phyloP scores from a whole-genome alignment of 2,113 vertebrate genomes.

The Chaetodon trifascialis region DNA sequence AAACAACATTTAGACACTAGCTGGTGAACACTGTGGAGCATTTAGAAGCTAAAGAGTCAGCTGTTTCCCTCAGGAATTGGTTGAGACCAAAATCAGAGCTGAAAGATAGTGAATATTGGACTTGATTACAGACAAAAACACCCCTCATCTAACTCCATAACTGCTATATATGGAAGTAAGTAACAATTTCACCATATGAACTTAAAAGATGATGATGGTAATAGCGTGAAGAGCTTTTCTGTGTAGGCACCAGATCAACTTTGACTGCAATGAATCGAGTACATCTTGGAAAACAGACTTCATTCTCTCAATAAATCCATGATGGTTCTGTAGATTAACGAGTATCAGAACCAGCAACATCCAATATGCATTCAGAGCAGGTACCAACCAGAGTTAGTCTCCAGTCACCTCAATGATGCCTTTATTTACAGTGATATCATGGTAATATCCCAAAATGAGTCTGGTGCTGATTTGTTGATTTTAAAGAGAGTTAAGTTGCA shows the following conservation, averaged over 20 bases:
- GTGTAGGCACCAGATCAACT: neutral
- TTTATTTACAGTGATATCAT: conserved; percentile 2
- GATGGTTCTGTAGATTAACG: neutral
- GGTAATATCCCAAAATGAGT: neutral
- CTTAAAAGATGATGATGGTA: no score
- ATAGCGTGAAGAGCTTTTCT: neutral
- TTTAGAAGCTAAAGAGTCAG: no score
- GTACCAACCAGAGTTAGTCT: conserved; percentile 6
- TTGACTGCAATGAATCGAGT: neutral
- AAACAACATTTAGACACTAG: no score
- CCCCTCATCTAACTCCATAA: no score
- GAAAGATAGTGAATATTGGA: no score
- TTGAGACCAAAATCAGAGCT: no score
- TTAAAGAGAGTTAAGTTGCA: neutral
- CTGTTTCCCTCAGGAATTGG: no score
- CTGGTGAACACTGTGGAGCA: no score
- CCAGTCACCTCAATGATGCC: neutral
- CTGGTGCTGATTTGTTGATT: neutral
- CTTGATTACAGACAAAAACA: no score
- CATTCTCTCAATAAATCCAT: neutral
- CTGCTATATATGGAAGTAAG: no score
- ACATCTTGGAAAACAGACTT: neutral
- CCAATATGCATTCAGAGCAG: conserved; percentile 18
- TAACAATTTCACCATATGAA: no score
- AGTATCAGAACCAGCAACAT: neutral